phyloP scores from a whole-genome alignment of 2,113 vertebrate genomes.

The Lanius ludovicianus region DNA sequence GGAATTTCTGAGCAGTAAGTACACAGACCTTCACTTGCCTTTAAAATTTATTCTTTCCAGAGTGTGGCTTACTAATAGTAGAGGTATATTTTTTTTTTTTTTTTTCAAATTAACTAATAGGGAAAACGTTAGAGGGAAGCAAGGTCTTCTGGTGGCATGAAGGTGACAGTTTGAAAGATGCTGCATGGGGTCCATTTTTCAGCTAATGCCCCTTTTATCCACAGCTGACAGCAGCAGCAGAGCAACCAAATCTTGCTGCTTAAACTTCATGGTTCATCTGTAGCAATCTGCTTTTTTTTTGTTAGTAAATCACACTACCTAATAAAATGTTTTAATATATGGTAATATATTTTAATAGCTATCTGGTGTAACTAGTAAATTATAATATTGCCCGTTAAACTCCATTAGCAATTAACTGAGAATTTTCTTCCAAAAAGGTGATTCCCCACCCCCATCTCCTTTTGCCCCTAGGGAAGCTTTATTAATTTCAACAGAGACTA shows the following conservation, averaged over 20 bases:
- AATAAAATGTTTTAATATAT: conserved; percentile 11
- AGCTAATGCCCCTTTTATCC: background rate
- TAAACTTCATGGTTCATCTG: background rate
- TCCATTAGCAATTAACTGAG: background rate
- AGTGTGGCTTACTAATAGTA: background rate
- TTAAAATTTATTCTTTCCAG: background rate
- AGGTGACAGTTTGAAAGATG: background rate
- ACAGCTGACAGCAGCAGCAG: background rate
- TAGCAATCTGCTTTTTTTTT: background rate
- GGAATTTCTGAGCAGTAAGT: background rate
- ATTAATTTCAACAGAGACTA: conserved; percentile 21
- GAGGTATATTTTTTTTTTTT: background rate
- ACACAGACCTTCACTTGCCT: background rate
- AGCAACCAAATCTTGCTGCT: background rate
- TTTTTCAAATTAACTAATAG: background rate
- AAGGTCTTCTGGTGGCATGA: background rate
- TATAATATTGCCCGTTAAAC: conserved; percentile 3
- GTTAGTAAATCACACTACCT: background rate
- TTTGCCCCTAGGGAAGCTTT: background rate
- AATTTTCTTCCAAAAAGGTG: background rate
- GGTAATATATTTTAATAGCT: conserved; percentile 33
- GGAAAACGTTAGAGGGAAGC: background rate
- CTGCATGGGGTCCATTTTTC: background rate
- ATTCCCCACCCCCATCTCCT: background rate
- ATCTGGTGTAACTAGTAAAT: background rate